Base-by-base conservation (phyloP, 2,797 vertebrate species). In the Manis pentadactyla region DNA sequence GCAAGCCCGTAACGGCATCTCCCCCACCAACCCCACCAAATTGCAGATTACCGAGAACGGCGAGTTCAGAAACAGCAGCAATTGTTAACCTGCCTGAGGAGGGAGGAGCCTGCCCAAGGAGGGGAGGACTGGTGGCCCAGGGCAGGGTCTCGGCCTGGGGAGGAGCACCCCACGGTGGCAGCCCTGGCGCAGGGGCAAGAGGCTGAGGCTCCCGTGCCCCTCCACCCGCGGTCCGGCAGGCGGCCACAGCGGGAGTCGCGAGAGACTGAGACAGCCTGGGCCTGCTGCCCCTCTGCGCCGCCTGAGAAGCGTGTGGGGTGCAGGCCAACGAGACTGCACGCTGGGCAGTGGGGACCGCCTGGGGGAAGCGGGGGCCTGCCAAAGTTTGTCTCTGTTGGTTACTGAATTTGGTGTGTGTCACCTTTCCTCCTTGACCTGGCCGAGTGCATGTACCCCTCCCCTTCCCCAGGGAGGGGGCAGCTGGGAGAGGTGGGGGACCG, bases 1-100 rank as follows among this genome's bases (percentile, higher is more conserved):
- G 99, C 99, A 99, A 98, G 99, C 99, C 94, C 99, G 99, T 98
- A 99, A 99, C 97, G 99, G 99, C 98, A 99, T 99, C 99, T 99
- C 99, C 93, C 99, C 99, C 98, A 99, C 99, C 99, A 99, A 99
- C 99, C 99, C 99, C 98, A 99, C 99, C 99, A 99, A 99, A 98
- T 99, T 99, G 98, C 99, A 99, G 99, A 99, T 99, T 96, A 99
- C 99, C 1, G 99, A 99, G 97, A 99, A 99, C 97, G 99, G 99
- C 97, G 99, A 99, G 98, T 99, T 99, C 98, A 98, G 99, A 98
- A 99, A 99, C 99, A 99, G 99, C 99, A 99, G 99, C 99, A 99
- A 99, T 98, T 99, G 99, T 97, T 99, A 99, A 99, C 98, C 95
- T 59, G 94, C 63, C 96, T 84, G 23, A 95, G 96, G 95, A 88